Evolutionary conservation across 1,140 invertebrate genomes (phyloP).

Genomic region (Dreissena rostriformis): DNA sequence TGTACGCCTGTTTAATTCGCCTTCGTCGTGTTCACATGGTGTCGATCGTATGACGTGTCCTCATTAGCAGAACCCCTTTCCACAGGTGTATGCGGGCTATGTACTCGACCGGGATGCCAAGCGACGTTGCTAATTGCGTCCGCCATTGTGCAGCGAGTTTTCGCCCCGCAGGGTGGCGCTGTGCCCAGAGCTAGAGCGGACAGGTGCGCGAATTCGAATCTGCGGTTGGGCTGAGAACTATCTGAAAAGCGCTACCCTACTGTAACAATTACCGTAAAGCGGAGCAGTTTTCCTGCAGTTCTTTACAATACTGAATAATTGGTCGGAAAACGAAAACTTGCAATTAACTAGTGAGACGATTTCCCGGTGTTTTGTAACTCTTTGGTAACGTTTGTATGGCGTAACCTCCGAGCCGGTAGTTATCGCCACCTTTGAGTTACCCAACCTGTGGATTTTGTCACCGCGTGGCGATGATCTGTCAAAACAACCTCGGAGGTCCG

Average conservation of each 20-base stretch:
- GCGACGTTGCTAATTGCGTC: slow-evolving; percentile 11
- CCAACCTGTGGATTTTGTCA: slow-evolving; percentile 40
- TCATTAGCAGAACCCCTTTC: slow-evolving; percentile 45
- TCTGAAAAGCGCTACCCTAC: slow-evolving; percentile 10
- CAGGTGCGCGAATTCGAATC: slow-evolving; percentile 26
- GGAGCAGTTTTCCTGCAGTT: slow-evolving; percentile 39
- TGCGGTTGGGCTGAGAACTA: slow-evolving; percentile 47
- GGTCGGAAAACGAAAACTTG: slow-evolving; percentile 49
- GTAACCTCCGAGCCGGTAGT: slow-evolving; percentile 15
- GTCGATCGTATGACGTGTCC: slow-evolving; percentile 12
- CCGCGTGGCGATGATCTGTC: slow-evolving; percentile 47
- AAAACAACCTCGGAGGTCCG: slow-evolving; percentile 45
- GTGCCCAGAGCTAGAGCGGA: slow-evolving; percentile 2
- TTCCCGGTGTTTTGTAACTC: slow-evolving; percentile 41
- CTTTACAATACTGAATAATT: slow-evolving; percentile 47
- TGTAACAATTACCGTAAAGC: slow-evolving; percentile 19
- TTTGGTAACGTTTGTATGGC: slow-evolving; percentile 8
- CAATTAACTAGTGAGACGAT: slow-evolving; percentile 54
- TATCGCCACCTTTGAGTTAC: slow-evolving; percentile 1
- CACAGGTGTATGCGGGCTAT: slow-evolving; percentile 49
- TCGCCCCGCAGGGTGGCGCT: slow-evolving; percentile 26
- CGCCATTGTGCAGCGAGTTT: slow-evolving; percentile 26
- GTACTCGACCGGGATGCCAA: slow-evolving; percentile 47
- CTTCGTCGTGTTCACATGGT: neutral
- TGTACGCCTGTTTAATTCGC: neutral